Evolutionary conservation across 30 jellyfish, hydroid and myxozoan genomes (phyloP).

Genomic region (Turritopsis dohrnii): DNA sequence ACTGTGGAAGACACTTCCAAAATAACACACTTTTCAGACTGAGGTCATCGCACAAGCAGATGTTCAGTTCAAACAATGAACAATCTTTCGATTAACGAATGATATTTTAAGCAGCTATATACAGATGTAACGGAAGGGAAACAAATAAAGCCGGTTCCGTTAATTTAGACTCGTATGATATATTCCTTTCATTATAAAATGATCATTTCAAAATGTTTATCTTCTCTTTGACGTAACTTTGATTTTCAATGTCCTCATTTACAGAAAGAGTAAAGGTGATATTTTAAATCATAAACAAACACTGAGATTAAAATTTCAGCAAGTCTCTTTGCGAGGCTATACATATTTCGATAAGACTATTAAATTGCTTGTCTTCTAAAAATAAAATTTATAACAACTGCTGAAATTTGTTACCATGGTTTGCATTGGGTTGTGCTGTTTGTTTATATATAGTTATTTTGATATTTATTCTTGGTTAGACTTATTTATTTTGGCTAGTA

Average conservation of each 20-base stretch:
- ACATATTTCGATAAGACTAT: not conserved
- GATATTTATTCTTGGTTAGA: not conserved
- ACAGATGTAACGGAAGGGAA: too few species aligned
- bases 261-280: not conserved
- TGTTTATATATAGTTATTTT: too few species aligned
- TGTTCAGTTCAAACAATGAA: too few species aligned
- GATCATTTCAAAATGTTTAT: not conserved
- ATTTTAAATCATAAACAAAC: not conserved
- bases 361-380: not conserved
- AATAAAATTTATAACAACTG: not conserved
- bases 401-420: not conserved
- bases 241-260: not conserved
- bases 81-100: not conserved
- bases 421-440: not conserved
- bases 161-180: not conserved
- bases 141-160: not conserved
- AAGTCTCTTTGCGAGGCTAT: not conserved
- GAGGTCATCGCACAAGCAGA: too few species aligned
- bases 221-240: not conserved
- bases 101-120: too few species aligned
- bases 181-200: not conserved
- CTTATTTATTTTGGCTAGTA: not conserved
- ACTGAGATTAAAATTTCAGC: not conserved
- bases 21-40: too few species aligned
- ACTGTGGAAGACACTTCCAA: too few species aligned